phyloP scores from a whole-genome alignment of 2,113 vertebrate genomes.

The Aplodontia rufa region DNA sequence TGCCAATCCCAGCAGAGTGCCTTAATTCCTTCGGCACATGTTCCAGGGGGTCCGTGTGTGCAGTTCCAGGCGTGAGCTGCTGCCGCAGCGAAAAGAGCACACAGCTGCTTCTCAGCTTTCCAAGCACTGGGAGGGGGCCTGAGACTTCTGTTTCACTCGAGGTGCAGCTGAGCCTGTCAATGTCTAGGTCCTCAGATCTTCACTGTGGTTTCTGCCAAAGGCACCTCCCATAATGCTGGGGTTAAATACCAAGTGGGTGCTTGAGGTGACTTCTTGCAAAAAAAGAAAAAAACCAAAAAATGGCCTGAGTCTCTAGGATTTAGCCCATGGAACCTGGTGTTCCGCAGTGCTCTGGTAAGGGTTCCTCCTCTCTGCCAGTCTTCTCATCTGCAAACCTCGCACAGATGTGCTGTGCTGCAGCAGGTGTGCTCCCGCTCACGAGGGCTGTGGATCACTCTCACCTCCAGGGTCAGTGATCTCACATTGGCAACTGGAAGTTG shows the following conservation, averaged over 20 bases:
- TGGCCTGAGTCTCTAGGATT: background rate
- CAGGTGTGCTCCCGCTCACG: rapidly evolving
- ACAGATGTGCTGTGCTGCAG: background rate
- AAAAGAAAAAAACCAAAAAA: too few species aligned
- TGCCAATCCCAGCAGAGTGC: background rate
- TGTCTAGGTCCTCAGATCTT: background rate
- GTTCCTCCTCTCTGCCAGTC: background rate
- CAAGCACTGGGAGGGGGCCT: background rate
- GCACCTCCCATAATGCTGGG: background rate
- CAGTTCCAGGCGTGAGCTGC: background rate
- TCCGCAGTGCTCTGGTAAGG: background rate
- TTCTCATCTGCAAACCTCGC: background rate
- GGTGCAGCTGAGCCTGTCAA: background rate
- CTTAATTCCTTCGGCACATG: background rate
- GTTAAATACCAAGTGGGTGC: background rate
- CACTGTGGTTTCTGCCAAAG: background rate
- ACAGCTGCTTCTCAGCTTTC: background rate
- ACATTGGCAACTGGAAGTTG: background rate
- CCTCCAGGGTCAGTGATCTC: background rate
- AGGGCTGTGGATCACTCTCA: background rate
- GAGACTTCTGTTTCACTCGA: background rate
- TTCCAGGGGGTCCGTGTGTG: background rate
- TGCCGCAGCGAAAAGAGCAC: background rate
- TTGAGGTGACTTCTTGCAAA: background rate
- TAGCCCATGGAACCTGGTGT: background rate